Percentiles rank a stretch among this genome's conserved stretches.
These are phyloP conservation scores for Spodoptera litura DNA, from an alignment of 1,140 invertebrate species.

Conservation along the genomic window DNA sequence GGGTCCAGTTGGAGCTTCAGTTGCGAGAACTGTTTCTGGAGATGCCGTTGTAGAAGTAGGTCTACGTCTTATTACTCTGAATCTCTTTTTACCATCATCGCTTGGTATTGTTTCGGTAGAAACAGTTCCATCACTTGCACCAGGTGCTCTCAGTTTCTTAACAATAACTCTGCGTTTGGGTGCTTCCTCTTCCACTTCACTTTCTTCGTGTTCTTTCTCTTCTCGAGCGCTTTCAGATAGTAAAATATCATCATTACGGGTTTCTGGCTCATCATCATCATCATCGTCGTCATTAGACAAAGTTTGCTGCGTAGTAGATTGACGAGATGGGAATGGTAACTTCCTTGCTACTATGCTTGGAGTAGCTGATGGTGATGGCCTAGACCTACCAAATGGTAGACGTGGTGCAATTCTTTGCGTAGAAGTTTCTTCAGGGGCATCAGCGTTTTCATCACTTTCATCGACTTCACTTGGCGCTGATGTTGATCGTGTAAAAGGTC, in stretches of 20 bases:
- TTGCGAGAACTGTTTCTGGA: slow-evolving; percentile 49
- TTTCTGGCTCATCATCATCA: slow-evolving; percentile 78
- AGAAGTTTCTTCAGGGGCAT: slow-evolving; percentile 50
- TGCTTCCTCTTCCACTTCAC: slow-evolving; percentile 56
- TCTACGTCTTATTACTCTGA: slow-evolving; percentile 75
- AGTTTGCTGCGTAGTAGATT: slow-evolving; percentile 59
- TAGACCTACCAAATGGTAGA: slow-evolving; percentile 65
- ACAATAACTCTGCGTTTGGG: slow-evolving; percentile 66
- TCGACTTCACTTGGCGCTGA: slow-evolving; percentile 51
- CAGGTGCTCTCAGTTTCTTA: slow-evolving; percentile 68
- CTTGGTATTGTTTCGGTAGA: slow-evolving; percentile 60
- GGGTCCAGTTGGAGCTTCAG: slow-evolving; percentile 57
- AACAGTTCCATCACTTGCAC: slow-evolving; percentile 53
- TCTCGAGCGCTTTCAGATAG: slow-evolving; percentile 87
- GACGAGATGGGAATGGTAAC: slow-evolving; percentile 69
- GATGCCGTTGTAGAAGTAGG: slow-evolving; percentile 65
- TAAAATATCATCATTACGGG: slow-evolving; percentile 86
- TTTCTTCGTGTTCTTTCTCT: slow-evolving; percentile 84
- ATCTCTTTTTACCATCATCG: slow-evolving; percentile 73
- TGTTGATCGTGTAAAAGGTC: slow-evolving; percentile 74
- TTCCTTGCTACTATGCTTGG: slow-evolving; percentile 66
- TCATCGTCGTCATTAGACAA: slow-evolving; percentile 55
- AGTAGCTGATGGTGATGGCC: slow-evolving; percentile 52
- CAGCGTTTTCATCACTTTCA: slow-evolving; percentile 51
- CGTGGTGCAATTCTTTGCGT: slow-evolving; percentile 63